Percentiles rank a stretch among this genome's conserved stretches.
phyloP scores from a whole-genome alignment of 2,113 vertebrate species.

The Rhodinocichla rosea region DNA sequence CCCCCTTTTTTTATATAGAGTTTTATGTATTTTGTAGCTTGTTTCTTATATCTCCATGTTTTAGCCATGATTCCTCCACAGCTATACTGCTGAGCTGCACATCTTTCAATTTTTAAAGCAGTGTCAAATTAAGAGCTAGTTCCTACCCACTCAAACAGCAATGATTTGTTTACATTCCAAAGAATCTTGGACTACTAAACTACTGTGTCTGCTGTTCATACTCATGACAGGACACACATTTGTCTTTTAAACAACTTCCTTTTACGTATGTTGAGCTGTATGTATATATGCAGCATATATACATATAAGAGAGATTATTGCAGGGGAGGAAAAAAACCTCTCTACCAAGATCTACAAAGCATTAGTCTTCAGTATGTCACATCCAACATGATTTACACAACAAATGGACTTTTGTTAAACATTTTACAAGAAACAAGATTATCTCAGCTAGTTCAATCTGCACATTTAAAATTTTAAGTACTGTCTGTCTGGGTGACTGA shows the following conservation, averaged over 20 bases:
- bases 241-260: constrained; percentile 77
- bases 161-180: constrained; percentile 70
- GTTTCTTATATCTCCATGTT: background rate
- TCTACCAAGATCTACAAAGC: background rate
- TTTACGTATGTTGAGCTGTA: constrained; percentile 60
- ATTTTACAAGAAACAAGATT: constrained; percentile 28
- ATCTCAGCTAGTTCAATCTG: background rate
- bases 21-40: background rate
- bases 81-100: background rate
- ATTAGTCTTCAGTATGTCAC: constrained; percentile 3
- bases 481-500: background rate
- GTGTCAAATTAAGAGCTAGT: constrained; percentile 53
- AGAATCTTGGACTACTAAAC: constrained; percentile 63
- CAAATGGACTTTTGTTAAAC: constrained; percentile 48
- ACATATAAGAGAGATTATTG: constrained; percentile 13
- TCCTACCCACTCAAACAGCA: constrained; percentile 44
- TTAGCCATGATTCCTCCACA: background rate
- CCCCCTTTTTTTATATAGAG: background rate
- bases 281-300: background rate
- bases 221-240: constrained; percentile 71
- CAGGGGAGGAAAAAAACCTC: background rate
- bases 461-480: background rate
- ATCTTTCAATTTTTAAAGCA: constrained; percentile 36
- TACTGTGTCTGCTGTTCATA: constrained; percentile 67
- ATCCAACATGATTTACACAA: constrained; percentile 51